phyloP scores from a whole-genome alignment of 2,797 vertebrate species.

The Antrozous pallidus region DNA sequence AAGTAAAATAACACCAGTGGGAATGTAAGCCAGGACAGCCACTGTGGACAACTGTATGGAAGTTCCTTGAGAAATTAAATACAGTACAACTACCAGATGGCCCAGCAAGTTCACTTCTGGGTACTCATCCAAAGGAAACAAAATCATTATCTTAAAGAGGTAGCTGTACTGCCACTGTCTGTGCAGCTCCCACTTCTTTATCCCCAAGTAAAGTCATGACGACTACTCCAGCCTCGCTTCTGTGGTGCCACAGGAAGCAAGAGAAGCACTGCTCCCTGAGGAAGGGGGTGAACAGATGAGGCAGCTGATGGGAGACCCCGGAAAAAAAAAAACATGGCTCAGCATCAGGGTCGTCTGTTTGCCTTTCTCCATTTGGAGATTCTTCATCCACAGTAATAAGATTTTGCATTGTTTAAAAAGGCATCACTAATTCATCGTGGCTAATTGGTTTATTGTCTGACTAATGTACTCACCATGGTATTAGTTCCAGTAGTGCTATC shows the following conservation, averaged over 20 bases:
- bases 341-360: accelerated
- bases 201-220: background rate
- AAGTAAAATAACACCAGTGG: background rate
- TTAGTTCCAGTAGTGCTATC: background rate
- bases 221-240: background rate
- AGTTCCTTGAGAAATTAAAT: background rate
- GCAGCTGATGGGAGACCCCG: too few species aligned
- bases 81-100: background rate
- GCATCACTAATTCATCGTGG: background rate
- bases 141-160: background rate
- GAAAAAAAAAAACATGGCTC: accelerated
- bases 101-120: background rate
- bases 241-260: background rate
- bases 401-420: background rate
- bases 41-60: background rate
- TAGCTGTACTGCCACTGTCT: background rate
- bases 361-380: background rate
- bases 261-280: background rate
- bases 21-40: background rate
- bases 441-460: background rate
- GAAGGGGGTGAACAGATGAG: background rate
- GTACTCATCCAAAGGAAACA: background rate
- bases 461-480: background rate
- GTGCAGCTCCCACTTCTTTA: background rate
- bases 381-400: background rate